Percentiles rank a stretch among this genome's conserved stretches.
Evolutionary conservation across 2,113 vertebrate species (phyloP).

Genomic region (Marcusenius ussheri): DNA sequence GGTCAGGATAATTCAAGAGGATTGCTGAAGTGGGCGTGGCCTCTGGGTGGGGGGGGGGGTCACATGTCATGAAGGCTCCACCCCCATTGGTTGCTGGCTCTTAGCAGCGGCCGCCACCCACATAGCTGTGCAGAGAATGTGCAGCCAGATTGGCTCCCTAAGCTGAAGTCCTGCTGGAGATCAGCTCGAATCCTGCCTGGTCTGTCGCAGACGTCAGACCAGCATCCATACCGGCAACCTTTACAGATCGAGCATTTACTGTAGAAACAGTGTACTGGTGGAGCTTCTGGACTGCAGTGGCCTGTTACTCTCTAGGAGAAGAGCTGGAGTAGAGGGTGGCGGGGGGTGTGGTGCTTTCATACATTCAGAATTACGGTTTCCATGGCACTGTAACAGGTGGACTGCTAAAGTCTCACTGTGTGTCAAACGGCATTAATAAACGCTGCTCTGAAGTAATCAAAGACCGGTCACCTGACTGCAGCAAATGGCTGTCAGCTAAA

Average conservation of each 20-base stretch:
- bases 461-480: background rate
- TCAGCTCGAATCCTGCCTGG: background rate
- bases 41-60: background rate
- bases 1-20: background rate
- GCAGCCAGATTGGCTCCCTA: background rate
- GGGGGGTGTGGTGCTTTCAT: background rate
- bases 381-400: background rate
- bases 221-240: background rate
- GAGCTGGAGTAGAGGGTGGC: no score
- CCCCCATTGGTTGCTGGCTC: background rate
- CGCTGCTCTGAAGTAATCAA: background rate
- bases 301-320: background rate
- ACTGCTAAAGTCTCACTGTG: background rate
- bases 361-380: background rate
- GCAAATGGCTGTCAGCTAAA: background rate
- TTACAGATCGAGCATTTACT: background rate
- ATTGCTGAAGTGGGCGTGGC: background rate
- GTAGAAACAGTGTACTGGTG: background rate
- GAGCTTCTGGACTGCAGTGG: background rate
- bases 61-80: background rate
- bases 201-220: background rate
- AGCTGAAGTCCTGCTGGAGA: background rate
- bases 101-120: background rate
- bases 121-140: background rate
- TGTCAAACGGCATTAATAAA: background rate